Percentiles rank a stretch among this genome's conserved stretches.
phyloP scores from a whole-genome alignment of 2,113 vertebrate species.

The Steatornis caripensis region DNA sequence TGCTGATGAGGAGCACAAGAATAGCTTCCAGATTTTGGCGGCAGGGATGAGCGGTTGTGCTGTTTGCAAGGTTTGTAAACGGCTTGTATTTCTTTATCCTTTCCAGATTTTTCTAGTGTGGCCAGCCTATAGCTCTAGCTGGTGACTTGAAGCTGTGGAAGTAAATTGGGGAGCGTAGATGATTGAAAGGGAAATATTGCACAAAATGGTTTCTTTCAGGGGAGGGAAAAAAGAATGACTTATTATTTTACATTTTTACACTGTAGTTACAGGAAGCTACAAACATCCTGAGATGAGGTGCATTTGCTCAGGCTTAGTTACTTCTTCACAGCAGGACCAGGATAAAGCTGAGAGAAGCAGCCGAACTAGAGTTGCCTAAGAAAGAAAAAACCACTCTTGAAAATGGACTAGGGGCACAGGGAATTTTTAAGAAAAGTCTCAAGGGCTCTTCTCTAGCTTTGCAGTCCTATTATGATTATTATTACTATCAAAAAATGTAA shows the following conservation, averaged over 20 bases:
- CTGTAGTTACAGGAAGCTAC: neutral
- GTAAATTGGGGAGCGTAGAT: neutral
- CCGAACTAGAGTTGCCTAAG: neutral
- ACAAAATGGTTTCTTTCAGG: neutral
- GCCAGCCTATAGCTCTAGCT: neutral
- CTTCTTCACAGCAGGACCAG: neutral
- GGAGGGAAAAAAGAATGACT: neutral
- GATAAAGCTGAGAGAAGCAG: neutral
- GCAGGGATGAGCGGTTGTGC: neutral
- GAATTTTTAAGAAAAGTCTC: neutral
- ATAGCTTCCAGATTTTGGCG: neutral
- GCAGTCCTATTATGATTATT: neutral
- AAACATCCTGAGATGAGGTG: neutral
- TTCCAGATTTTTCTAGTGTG: neutral
- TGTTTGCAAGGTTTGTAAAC: neutral
- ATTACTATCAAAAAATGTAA: neutral
- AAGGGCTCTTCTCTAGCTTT: neutral
- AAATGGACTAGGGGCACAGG: neutral
- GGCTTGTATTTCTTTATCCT: neutral
- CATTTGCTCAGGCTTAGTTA: neutral
- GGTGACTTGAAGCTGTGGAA: neutral
- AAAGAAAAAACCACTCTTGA: neutral
- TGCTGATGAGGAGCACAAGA: rapidly evolving
- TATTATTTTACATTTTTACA: neutral
- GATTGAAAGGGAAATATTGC: neutral